phyloP scores from a whole-genome alignment of 2,888 invertebrate species.

The Thera britannica region DNA sequence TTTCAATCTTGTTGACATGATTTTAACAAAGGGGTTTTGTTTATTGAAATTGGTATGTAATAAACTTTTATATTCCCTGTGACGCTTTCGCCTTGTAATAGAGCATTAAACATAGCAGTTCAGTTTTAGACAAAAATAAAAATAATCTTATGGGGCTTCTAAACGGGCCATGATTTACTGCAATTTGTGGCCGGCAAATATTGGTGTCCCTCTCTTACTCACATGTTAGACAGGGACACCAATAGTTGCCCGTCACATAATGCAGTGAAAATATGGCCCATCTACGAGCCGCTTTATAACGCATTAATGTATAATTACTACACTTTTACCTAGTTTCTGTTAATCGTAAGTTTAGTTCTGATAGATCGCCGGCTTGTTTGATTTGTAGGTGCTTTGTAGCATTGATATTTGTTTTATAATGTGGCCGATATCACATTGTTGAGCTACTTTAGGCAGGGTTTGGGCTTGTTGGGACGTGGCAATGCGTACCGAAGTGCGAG shows the following conservation, averaged over 20 bases:
- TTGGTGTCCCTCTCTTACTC: no score
- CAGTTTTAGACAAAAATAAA: conserved; percentile 23
- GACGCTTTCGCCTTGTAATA: conserved; percentile 21
- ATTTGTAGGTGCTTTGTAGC: conserved; percentile 66
- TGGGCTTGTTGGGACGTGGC: conserved; percentile 57
- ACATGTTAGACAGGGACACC: no score
- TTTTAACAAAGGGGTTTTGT: conserved; percentile 33
- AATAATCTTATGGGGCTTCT: conserved; percentile 41
- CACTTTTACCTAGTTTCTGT: conserved; percentile 46
- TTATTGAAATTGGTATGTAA: conserved; percentile 14
- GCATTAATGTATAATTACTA: conserved; percentile 45
- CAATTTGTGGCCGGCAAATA: no score
- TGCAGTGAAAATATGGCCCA: no score
- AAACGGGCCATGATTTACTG: no score
- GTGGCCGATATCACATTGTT: conserved; percentile 75
- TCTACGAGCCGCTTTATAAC: no score
- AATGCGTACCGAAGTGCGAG: conserved; percentile 53
- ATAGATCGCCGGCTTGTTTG: conserved; percentile 52
- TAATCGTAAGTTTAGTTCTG: conserved; percentile 39
- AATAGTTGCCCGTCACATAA: no score
- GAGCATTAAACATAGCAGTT: conserved; percentile 29
- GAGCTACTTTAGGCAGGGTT: conserved; percentile 60
- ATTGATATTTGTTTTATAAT: conserved; percentile 61
- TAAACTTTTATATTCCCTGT: conserved; percentile 6
- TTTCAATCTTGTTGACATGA: conserved; percentile 43